Conservation (phyloP, 2,888 invertebrate genomes). For the Meliscaeva auricollis region DNA sequence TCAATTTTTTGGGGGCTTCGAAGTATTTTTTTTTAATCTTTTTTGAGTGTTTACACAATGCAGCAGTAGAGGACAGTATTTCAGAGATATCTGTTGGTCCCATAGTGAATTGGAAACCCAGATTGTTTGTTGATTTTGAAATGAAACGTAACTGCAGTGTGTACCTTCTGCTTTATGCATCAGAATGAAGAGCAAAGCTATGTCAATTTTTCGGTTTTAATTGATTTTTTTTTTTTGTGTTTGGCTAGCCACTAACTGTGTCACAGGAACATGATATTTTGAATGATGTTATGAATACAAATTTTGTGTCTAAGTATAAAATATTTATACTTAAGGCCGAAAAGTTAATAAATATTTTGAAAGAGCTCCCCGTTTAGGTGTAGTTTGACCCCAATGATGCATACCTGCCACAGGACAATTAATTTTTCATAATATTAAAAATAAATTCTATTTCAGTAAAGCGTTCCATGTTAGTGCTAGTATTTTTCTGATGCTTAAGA, state of each 20-base stretch:
- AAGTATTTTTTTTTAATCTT: not conserved
- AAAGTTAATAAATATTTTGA: no score
- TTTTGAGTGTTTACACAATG: slow-evolving; percentile 7
- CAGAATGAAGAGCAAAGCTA: not conserved
- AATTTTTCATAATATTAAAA: no score
- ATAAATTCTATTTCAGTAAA: no score
- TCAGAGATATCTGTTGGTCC: not conserved
- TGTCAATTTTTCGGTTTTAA: slow-evolving; percentile 15
- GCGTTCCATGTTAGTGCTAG: no score
- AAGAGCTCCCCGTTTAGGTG: no score
- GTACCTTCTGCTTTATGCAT: not conserved
- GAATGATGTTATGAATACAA: not conserved
- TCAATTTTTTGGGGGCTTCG: slow-evolving; percentile 23
- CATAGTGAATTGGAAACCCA: not conserved
- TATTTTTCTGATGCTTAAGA: no score
- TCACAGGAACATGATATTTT: not conserved
- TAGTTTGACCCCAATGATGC: no score
- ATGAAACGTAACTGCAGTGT: slow-evolving; percentile 13
- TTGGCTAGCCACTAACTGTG: no score
- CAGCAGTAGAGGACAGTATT: slow-evolving; percentile 2
- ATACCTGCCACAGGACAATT: no score
- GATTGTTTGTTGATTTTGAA: slow-evolving; percentile 35
- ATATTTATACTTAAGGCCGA: no score
- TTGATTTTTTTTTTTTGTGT: slow-evolving; percentile 6
- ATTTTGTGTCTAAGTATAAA: no score